Conservation (phyloP, 2,113 vertebrate species). For the Ochotona curzoniae region DNA sequence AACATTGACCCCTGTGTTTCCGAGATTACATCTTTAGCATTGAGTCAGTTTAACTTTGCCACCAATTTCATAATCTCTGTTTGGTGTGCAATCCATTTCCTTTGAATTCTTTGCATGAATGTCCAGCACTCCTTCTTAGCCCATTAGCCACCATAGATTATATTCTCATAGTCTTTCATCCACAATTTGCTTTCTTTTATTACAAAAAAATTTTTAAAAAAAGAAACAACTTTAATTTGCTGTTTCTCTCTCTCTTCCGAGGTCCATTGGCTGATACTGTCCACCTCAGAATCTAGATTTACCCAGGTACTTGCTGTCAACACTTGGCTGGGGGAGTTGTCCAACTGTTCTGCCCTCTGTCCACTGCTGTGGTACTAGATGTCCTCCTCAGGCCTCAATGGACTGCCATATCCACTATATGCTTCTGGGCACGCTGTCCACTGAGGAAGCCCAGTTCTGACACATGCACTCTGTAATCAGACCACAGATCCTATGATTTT, state of each 20-base stretch:
- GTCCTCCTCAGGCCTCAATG: too few species aligned
- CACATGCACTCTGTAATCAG: too few species aligned
- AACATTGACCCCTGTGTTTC: neutral
- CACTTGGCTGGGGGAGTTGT: too few species aligned
- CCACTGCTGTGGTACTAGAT: too few species aligned
- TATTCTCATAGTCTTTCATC: neutral
- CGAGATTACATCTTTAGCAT: neutral
- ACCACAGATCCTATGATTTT: too few species aligned
- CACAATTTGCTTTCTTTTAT: slow-evolving; percentile 16
- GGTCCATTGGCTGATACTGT: too few species aligned
- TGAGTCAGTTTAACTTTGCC: neutral
- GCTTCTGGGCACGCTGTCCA: too few species aligned
- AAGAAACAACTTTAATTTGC: slow-evolving; percentile 7
- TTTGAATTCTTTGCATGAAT: neutral
- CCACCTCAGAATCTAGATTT: too few species aligned
- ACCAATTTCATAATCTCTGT: slow-evolving; percentile 16
- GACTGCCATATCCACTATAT: too few species aligned
- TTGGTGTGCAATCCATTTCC: neutral
- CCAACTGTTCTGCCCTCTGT: too few species aligned
- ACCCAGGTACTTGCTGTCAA: too few species aligned
- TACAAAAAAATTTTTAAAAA: slow-evolving; percentile 6
- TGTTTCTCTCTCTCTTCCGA: neutral
- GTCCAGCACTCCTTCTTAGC: slow-evolving; percentile 8
- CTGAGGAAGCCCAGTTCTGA: too few species aligned
- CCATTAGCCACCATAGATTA: neutral